Base-by-base conservation (phyloP, 2,797 vertebrate genomes). In the Halcyon badia region DNA sequence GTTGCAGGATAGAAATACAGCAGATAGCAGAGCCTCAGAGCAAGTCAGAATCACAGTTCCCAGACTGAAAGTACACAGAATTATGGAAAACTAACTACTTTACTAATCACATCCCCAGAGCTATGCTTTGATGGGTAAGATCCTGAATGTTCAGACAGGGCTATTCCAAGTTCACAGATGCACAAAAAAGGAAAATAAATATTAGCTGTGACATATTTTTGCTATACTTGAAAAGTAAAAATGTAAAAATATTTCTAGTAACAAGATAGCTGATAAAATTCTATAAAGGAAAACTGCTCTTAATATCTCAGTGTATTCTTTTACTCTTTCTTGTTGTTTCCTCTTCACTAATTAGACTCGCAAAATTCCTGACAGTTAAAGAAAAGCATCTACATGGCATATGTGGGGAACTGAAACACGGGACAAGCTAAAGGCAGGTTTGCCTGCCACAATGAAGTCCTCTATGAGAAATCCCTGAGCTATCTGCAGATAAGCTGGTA, bases 1-100 rank as follows among this genome's bases (percentile, higher is more conserved):
- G 49, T 35, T 61, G 26, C 39, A 70, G 60, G 13, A 72, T 25
- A 49, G 69, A 83, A 79, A 65, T 35, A 14, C 19, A 49, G 66
- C 61, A 65, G 14, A 49, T 10, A 56, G 28, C 61, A 78, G 30
- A 84, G 56, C 51, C 56, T 31, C 31, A 26, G 33, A 83, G 56
- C 54, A 79, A 56, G 30, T 81, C 52, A 84, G 57, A 82, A 64
- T 70, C 70, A 65, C 61, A 48, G 31, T 68, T 87, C 30, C 72
- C 33, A 54, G 39, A 76, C 75, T 90, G 86, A 86, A 88, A 94
- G 77, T 51, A 70, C 17, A 20, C 0, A 1, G 84, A 72, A 60
- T 61, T 73, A 83, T 49, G 37, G 64, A 89, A 72, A 87, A 46
- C 48, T 84, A 87, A 90, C 90, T 93, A 82, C 75, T 82, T 87